Conservation (phyloP, 2,888 invertebrate genomes). For the Sarcophaga caerulescens region DNA sequence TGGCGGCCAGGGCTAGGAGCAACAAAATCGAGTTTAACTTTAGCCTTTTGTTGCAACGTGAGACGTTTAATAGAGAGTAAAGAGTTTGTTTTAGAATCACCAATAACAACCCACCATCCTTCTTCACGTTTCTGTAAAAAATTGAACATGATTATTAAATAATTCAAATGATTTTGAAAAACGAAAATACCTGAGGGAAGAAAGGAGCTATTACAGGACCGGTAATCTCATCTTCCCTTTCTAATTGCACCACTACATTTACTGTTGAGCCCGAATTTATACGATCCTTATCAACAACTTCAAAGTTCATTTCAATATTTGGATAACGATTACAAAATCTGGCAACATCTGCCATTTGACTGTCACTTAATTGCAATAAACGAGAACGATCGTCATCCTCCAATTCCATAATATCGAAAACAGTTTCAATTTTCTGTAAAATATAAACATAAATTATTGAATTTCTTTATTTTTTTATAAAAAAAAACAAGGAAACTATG, state of each 20-base stretch:
- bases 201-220: constrained; percentile 99
- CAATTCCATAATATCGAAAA: constrained; percentile 90
- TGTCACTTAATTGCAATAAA: constrained; percentile 89
- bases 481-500: background rate
- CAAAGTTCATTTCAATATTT: constrained; percentile 97
- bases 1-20: constrained; percentile 94
- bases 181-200: constrained; percentile 91
- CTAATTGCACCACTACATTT: constrained; percentile 94
- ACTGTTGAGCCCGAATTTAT: constrained; percentile 92
- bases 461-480: background rate
- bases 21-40: constrained; percentile 89
- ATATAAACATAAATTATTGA: background rate
- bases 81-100: constrained; percentile 96
- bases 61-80: constrained; percentile 98
- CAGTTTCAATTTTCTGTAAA: constrained; percentile 84
- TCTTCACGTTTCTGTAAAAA: constrained; percentile 90
- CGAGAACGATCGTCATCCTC: constrained; percentile 93
- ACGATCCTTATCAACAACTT: constrained; percentile 90
- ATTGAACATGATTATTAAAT: constrained; percentile 7
- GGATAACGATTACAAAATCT: constrained; percentile 99
- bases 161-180: background rate
- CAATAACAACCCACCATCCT: constrained; percentile 99
- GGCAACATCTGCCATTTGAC: constrained; percentile 98
- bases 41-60: constrained; percentile 95
- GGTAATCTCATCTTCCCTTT: constrained; percentile 97